These are phyloP conservation scores for Theropithecus gelada DNA, from an alignment of 2,113 vertebrate species.

Conservation along the genomic window DNA sequence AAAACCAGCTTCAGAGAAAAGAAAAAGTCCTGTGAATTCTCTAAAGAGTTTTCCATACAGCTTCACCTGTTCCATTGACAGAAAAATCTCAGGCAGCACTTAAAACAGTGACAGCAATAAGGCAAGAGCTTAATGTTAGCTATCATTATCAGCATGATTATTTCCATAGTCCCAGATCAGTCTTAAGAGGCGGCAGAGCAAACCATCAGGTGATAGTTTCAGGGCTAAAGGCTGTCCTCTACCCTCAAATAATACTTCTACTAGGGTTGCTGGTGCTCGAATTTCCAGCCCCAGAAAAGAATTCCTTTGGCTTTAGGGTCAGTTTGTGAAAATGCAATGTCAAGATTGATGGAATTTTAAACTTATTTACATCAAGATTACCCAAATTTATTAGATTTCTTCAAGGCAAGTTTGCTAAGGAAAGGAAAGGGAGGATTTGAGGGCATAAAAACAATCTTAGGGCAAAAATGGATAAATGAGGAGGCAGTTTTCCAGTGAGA, in stretches of 20 bases:
- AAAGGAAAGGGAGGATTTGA: neutral
- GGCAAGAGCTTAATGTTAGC: neutral
- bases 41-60: neutral
- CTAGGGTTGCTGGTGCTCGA: neutral
- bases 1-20: neutral
- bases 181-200: neutral
- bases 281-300: neutral
- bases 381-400: neutral
- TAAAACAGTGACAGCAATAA: neutral
- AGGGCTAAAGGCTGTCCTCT: neutral
- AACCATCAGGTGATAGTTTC: neutral
- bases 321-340: conserved; percentile 7
- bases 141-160: neutral
- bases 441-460: neutral
- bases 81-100: neutral
- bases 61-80: conserved; percentile 30
- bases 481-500: neutral
- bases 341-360: neutral
- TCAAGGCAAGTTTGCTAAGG: neutral
- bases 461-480: too few species aligned
- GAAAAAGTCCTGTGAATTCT: neutral
- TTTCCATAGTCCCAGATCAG: neutral
- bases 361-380: neutral
- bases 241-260: neutral
- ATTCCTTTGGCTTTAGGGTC: neutral